A percentile compares a stretch with the other conserved stretches of the same genome.
Evolutionary conservation across 2,797 vertebrate genomes (phyloP).

Genomic region (Antennarius maculatus): DNA sequence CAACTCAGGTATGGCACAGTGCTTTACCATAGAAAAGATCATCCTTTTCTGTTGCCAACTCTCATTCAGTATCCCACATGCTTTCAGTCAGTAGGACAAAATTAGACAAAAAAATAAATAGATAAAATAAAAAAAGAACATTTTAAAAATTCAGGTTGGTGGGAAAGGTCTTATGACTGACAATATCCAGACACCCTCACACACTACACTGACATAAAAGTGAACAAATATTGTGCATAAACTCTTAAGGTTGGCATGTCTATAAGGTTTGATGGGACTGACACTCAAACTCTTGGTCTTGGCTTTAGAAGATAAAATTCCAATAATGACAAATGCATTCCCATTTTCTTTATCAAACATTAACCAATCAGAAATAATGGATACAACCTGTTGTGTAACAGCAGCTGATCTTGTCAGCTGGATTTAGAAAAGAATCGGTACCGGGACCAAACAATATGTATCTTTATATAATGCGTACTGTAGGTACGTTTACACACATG

Average conservation of each 20-base stretch:
- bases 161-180: slow-evolving; percentile 36
- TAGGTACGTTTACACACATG: slow-evolving; percentile 47
- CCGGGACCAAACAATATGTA: slow-evolving; percentile 51
- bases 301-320: slow-evolving; percentile 59
- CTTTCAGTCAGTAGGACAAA: slow-evolving; percentile 84
- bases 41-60: slow-evolving; percentile 61
- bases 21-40: slow-evolving; percentile 78
- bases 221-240: slow-evolving; percentile 52
- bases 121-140: slow-evolving; percentile 7
- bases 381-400: slow-evolving; percentile 49
- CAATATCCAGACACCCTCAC: slow-evolving; percentile 50
- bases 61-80: slow-evolving; percentile 63
- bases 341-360: slow-evolving; percentile 45
- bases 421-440: slow-evolving; percentile 25
- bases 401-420: slow-evolving; percentile 47
- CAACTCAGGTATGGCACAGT: slow-evolving; percentile 83
- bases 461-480: slow-evolving; percentile 53
- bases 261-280: slow-evolving; percentile 61
- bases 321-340: slow-evolving; percentile 58
- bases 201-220: slow-evolving; percentile 46
- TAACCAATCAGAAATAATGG: slow-evolving; percentile 45
- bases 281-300: slow-evolving; percentile 68
- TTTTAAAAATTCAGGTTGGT: slow-evolving; percentile 45
- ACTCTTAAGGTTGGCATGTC: slow-evolving; percentile 65
- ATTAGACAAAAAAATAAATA: slow-evolving; percentile 57